A percentile compares a stretch with the other conserved stretches of the same genome.
Evolutionary conservation across 2,797 vertebrate genomes (phyloP).

Genomic region (Gadopsis bispinosus): DNA sequence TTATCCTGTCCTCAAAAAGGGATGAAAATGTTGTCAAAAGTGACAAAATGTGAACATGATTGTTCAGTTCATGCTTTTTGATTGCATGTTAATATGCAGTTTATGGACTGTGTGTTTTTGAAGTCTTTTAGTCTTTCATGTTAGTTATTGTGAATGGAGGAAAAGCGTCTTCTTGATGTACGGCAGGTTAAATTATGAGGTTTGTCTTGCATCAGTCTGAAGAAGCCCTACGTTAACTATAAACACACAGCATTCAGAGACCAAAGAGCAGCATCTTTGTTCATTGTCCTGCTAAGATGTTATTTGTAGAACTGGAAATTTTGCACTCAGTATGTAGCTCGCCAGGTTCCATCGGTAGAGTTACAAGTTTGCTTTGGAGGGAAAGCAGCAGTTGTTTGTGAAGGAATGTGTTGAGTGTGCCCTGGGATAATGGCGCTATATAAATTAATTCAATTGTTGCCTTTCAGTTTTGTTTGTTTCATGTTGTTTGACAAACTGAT

Average conservation of each 20-base stretch:
- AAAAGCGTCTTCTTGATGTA: slow-evolving; percentile 27
- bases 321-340: background rate
- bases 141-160: background rate
- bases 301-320: slow-evolving; percentile 27
- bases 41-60: background rate
- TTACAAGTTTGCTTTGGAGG: background rate
- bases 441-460: background rate
- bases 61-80: slow-evolving; percentile 5
- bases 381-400: slow-evolving; percentile 3
- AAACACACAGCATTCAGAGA: slow-evolving; percentile 29
- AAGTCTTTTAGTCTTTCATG: slow-evolving; percentile 5
- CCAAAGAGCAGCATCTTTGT: slow-evolving; percentile 23
- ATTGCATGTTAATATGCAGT: slow-evolving; percentile 5
- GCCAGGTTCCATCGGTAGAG: background rate
- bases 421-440: too few species aligned
- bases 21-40: background rate
- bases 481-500: slow-evolving; percentile 2
- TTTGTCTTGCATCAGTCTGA: slow-evolving; percentile 39
- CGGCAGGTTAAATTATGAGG: slow-evolving; percentile 11
- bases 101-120: slow-evolving; percentile 16
- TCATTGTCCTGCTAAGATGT: slow-evolving; percentile 34
- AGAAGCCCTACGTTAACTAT: slow-evolving; percentile 26
- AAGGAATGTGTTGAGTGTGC: background rate
- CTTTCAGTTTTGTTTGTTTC: background rate
- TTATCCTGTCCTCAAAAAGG: background rate